Percentiles rank a stretch among this genome's conserved stretches.
Conservation (phyloP, 2,888 invertebrate species). For the Syrista parreyssii region DNA sequence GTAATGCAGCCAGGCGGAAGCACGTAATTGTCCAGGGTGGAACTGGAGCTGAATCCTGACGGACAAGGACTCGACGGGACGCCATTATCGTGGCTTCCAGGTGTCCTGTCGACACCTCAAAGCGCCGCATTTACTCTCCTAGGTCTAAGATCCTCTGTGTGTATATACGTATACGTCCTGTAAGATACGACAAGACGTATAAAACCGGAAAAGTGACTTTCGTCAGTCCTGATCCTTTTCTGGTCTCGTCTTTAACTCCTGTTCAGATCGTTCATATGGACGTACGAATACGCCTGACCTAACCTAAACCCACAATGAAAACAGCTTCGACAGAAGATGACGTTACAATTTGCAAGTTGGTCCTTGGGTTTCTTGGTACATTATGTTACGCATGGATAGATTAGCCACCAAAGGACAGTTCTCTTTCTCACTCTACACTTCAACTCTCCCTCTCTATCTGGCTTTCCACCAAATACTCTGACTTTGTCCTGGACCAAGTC, state of each 20-base stretch:
- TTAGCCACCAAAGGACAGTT: background rate
- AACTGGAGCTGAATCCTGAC: slow-evolving; percentile 35
- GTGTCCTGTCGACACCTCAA: slow-evolving; percentile 60
- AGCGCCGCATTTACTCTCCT: slow-evolving; percentile 27
- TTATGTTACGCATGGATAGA: background rate
- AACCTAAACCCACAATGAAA: slow-evolving; percentile 8
- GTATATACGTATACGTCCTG: background rate
- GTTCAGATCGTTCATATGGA: background rate
- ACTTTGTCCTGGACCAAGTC: background rate
- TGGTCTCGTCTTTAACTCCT: background rate
- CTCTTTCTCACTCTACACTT: background rate
- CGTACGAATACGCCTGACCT: background rate
- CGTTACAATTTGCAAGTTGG: slow-evolving; percentile 13
- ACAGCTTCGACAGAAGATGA: slow-evolving; percentile 22
- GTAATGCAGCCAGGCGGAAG: slow-evolving; percentile 46
- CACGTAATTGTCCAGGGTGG: slow-evolving; percentile 45
- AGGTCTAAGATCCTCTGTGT: background rate
- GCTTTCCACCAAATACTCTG: background rate
- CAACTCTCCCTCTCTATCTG: background rate
- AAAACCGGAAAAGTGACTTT: background rate
- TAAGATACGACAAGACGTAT: background rate
- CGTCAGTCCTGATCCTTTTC: background rate
- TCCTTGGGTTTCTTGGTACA: background rate
- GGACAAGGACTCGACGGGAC: slow-evolving; percentile 38
- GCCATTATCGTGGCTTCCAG: slow-evolving; percentile 50